Evolutionary conservation across 1,140 invertebrate genomes (phyloP), one percentile per base, ranked within the genome.

Genomic region (Drosophila teissieri): DNA sequence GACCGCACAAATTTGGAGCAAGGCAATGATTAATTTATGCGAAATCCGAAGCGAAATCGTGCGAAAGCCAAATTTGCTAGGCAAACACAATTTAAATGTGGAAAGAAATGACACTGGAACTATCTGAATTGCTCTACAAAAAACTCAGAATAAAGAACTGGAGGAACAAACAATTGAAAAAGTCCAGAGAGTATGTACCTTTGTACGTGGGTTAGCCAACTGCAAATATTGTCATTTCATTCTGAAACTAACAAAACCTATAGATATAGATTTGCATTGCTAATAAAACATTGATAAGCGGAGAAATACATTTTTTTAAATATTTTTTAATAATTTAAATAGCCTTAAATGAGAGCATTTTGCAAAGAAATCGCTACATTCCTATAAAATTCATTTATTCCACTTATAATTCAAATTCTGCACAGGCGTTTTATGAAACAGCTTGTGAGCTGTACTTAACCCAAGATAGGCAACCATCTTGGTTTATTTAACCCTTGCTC

Each of bases 11-110:
- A 62, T 80, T 75, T 65, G 39, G 44, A 65, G 60, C 37, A 44
- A 27, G 49, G 54, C 57, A 75, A 70, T 75, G 77, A 61, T 72
- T 80, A 82, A 82, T 82, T 83, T 83, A 83, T 83, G 74, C 80
- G 65, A 57, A 76, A 78, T 72, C 80, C 78, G 74, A 80, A 80
- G 78, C 65, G 69, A 83, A 83, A 83, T 83, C 80, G 80, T 80
- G 80, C 78, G 80, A 83, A 83, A 83, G 78, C 49, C 73, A 70
- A 82, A 82, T 80, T 82, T 80, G 67, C 78, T 67, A 76, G 56
- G 44, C 75, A 34, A 31, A 58, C 51, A 60, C 42, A 75, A 52
- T 52, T 67, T 60, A 58, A 54, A 54, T 63, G 55, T 51, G 48
- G 53, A 62, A n/a, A 34, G 58, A 36, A 39, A 31, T 52, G 57